A percentile compares a stretch with the other conserved stretches of the same genome.
phyloP scores from a whole-genome alignment of 2,888 invertebrate genomes.

The Anoncus sp. region DNA sequence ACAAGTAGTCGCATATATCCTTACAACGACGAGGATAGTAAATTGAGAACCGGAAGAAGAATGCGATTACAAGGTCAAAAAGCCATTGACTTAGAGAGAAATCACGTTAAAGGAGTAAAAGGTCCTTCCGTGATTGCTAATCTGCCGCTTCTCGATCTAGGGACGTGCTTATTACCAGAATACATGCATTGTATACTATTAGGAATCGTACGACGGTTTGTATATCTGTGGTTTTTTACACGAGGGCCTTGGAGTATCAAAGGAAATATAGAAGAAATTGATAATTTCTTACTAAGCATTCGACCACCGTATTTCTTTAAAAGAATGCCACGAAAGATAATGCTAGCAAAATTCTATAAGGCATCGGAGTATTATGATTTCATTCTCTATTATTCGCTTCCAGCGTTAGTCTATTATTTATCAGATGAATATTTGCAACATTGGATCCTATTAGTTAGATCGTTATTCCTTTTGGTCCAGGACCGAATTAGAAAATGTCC shows the following conservation, averaged over 20 bases:
- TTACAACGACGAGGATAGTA: conserved; percentile 17
- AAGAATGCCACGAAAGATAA: conserved; percentile 50
- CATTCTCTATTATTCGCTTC: conserved; percentile 67
- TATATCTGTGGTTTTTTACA: conserved; percentile 39
- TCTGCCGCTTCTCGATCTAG: conserved; percentile 57
- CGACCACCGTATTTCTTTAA: conserved; percentile 56
- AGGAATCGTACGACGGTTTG: conserved; percentile 54
- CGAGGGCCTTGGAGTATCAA: conserved; percentile 62
- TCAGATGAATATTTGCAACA: conserved; percentile 64
- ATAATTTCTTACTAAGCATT: conserved; percentile 54
- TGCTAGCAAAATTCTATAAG: conserved; percentile 53
- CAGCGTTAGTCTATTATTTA: conserved; percentile 57
- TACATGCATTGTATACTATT: conserved; percentile 67
- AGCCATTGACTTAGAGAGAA: conserved; percentile 7
- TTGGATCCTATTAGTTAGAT: conserved; percentile 65
- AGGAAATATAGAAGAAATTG: conserved; percentile 44
- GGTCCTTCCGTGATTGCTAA: conserved; percentile 48
- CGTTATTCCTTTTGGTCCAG: conserved; percentile 60
- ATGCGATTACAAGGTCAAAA: conserved; percentile 50
- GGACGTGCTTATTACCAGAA: conserved; percentile 63
- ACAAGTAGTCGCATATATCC: conserved; percentile 47
- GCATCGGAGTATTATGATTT: conserved; percentile 66
- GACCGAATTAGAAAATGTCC: conserved; percentile 35
- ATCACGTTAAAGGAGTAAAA: conserved; percentile 51
- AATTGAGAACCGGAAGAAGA: conserved; percentile 47